Conservation (phyloP, 2,113 vertebrate genomes). For the Paralichthys olivaceus region DNA sequence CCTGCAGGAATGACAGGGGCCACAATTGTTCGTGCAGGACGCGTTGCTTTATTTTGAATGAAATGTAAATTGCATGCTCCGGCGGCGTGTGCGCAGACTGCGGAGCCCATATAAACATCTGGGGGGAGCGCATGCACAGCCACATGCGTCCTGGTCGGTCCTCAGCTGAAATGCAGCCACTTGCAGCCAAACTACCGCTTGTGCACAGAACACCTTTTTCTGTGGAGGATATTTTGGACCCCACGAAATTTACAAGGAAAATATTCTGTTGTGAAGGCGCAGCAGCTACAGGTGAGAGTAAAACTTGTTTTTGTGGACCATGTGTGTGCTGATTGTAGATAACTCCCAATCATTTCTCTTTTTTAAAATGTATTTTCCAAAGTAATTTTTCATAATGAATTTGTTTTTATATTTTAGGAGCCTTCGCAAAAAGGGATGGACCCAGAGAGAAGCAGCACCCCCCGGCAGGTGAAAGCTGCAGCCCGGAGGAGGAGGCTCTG, state of each 20-base stretch:
- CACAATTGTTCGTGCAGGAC: slow-evolving; percentile 43
- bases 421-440: background rate
- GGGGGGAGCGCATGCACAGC: background rate
- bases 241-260: slow-evolving; percentile 71
- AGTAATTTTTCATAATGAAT: background rate
- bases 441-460: background rate
- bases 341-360: too few relatives aligned
- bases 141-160: background rate
- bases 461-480: background rate
- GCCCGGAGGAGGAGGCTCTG: background rate
- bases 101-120: slow-evolving; percentile 14
- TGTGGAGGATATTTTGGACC: slow-evolving; percentile 81
- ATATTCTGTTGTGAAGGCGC: too few relatives aligned
- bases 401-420: slow-evolving; percentile 7
- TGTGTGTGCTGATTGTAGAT: background rate
- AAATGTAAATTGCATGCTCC: slow-evolving; percentile 68
- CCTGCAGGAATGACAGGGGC: slow-evolving; percentile 20
- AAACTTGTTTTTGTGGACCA: background rate
- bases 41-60: slow-evolving; percentile 50
- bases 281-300: slow-evolving; percentile 55
- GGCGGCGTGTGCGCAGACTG: slow-evolving; percentile 37
- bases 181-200: slow-evolving; percentile 34
- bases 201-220: slow-evolving; percentile 71
- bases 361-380: background rate
- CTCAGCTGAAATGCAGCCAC: slow-evolving; percentile 53